Conservation (phyloP, 2,888 invertebrate species). For the Euplexia lucipara region DNA sequence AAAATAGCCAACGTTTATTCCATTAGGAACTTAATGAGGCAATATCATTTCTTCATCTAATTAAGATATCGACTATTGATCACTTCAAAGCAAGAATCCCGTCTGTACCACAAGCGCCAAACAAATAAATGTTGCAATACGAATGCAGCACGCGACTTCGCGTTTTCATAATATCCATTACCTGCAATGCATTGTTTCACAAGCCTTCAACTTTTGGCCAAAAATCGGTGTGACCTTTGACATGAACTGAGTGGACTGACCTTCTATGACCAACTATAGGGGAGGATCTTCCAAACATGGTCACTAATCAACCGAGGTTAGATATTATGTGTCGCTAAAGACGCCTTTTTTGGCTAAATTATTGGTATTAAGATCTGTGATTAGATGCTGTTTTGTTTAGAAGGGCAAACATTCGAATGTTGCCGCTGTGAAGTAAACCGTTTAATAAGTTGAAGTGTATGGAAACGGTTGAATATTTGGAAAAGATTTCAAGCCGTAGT, state of each 20-base stretch:
- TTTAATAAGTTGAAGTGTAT: not conserved
- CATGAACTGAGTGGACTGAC: conserved; percentile 42
- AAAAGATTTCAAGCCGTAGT: too few species aligned
- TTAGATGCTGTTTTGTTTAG: conserved; percentile 33
- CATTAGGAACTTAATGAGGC: not conserved
- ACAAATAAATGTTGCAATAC: conserved; percentile 61
- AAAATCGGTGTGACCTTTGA: conserved; percentile 62
- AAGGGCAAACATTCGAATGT: conserved; percentile 19
- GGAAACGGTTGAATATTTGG: too few species aligned
- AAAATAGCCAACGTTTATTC: too few species aligned
- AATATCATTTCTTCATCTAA: conserved; percentile 14
- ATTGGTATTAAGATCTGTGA: conserved; percentile 34
- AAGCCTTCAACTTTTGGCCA: conserved; percentile 63
- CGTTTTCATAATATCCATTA: conserved; percentile 68
- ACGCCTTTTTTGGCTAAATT: conserved; percentile 31
- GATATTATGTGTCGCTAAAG: conserved; percentile 36
- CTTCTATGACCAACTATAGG: conserved; percentile 55
- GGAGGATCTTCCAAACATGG: conserved; percentile 52
- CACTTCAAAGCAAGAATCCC: conserved; percentile 22
- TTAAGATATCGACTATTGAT: conserved; percentile 14
- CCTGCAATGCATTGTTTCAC: conserved; percentile 65
- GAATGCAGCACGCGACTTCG: conserved; percentile 69
- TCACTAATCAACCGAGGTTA: conserved; percentile 50
- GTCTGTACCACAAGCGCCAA: conserved; percentile 31
- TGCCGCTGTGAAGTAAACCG: not conserved